Evolutionary conservation across 2,113 vertebrate species (phyloP).

Genomic region (Phaethon lepturus): DNA sequence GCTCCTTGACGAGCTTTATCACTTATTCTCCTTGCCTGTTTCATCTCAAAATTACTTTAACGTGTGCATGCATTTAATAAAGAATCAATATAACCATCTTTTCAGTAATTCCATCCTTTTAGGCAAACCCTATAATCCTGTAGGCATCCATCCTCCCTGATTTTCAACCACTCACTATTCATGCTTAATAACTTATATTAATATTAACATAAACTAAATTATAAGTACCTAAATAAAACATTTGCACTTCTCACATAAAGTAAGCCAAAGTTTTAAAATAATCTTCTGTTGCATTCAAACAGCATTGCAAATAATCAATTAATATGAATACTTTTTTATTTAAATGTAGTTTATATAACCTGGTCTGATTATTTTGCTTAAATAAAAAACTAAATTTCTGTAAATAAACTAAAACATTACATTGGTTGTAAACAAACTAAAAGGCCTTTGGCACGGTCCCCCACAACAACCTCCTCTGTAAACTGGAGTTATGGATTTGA

Average conservation of each 20-base stretch:
- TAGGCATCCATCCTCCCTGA: neutral
- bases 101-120: neutral
- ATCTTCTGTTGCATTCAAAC: neutral
- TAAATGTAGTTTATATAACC: neutral
- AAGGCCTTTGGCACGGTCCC: too few species aligned
- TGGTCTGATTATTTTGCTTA: neutral
- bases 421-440: too few species aligned
- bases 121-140: neutral
- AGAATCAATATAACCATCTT: neutral
- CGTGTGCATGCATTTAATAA: neutral
- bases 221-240: neutral
- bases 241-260: rapidly evolving
- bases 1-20: neutral
- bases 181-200: neutral
- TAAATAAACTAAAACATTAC: neutral
- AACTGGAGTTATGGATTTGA: too few species aligned
- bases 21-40: neutral
- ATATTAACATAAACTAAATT: neutral
- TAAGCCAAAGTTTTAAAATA: neutral
- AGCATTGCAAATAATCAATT: neutral
- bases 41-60: neutral
- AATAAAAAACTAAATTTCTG: neutral
- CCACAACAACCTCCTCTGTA: too few species aligned
- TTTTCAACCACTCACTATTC: neutral
- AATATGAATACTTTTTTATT: neutral